Evolutionary conservation across 1,140 invertebrate genomes (phyloP), one percentile per base, ranked within the genome.

Genomic region (Diabrotica undecimpunctata): DNA sequence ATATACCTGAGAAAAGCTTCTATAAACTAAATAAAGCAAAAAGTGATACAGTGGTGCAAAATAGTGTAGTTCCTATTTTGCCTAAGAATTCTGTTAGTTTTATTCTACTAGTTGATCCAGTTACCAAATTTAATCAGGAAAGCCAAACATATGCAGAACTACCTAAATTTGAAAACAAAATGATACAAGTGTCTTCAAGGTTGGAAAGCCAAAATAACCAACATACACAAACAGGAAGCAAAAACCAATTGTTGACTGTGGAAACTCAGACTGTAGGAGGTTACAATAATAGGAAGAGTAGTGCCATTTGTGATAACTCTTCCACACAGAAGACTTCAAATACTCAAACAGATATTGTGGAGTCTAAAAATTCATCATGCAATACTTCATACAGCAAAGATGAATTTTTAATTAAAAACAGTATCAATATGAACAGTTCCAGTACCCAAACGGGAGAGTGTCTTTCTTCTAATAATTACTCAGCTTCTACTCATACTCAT

Each of bases 261-360:
- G 79, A 83, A 68, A 85, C 83, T 1, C 83, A 84, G 77, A 84
- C 82, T 0, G 71, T 70, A 60, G 74, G 72, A 7, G 71, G 78
- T 66, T 77, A 70, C 25, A 65, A 70, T 39, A 64, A 57, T 59
- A 46, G 12, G 9, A 62, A 65, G 10, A 64, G 39, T 70, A 68
- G 59, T 73, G 72, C 62, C 60, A 62, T 38, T 71, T 70, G 12
- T 52, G 65, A 64, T 66, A 38, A 56, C 50, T 60, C 61, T 59
- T 62, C 46, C 61, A 66, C 61, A 59, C 73, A 46, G 41, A 76
- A 65, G 73, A 72, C 61, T 61, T 71, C 68, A 53, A 72, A 61
- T 70, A 77, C 73, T 54, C 72, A 70, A 66, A 71, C 72, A 66
- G 71, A 68, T 35, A 10, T 60, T 14, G 64, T 72, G 11, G 61